Evolutionary conservation across 2,797 vertebrate genomes (phyloP).

Genomic region (Cephalopachus bancanus): DNA sequence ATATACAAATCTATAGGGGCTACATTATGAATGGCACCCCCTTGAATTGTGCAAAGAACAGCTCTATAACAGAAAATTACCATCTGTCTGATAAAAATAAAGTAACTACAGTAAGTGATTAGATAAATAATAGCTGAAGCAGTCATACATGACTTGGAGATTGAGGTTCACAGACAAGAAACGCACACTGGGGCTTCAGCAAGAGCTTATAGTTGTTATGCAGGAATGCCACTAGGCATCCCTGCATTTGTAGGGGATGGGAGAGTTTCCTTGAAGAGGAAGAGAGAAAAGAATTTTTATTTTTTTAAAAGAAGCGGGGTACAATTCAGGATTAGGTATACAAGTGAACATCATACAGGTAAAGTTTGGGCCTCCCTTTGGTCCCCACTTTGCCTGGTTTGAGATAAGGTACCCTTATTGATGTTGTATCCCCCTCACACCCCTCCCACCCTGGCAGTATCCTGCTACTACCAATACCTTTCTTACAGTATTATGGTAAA

Average conservation of each 20-base stretch:
- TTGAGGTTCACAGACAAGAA: not conserved
- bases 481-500: too few species aligned
- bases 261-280: not conserved
- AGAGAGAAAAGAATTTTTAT: not conserved
- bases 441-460: too few species aligned
- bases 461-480: too few species aligned
- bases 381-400: too few species aligned
- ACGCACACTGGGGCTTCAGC: fast-evolving
- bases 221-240: not conserved
- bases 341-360: too few species aligned
- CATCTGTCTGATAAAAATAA: not conserved
- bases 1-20: not conserved
- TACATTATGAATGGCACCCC: not conserved
- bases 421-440: too few species aligned
- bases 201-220: fast-evolving
- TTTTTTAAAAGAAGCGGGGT: not conserved
- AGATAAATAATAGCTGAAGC: not conserved
- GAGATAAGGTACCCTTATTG: too few species aligned
- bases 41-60: not conserved
- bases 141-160: not conserved
- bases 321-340: too few species aligned
- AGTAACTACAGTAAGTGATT: not conserved
- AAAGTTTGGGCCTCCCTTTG: too few species aligned
- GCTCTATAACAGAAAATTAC: not conserved
- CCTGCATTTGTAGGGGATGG: fast-evolving